Percentiles rank a stretch among this genome's conserved stretches.
Conservation (phyloP, 2,888 invertebrate species). For the Leucania comma region DNA sequence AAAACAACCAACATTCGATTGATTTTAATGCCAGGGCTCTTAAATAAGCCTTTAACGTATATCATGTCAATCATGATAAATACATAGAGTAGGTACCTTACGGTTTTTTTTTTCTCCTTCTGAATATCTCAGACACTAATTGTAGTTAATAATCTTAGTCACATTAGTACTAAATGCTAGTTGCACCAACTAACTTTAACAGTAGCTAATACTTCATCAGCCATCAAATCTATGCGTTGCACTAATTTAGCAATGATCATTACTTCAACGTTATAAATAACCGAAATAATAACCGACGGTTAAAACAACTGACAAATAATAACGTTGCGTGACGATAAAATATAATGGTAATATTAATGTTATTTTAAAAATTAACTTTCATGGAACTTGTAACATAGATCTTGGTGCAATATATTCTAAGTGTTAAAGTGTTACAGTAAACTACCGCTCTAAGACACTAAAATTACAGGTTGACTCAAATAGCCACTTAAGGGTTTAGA, state of each 20-base stretch:
- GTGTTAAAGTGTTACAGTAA: slow-evolving; percentile 3
- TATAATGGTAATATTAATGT: no score
- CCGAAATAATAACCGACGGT: no score
- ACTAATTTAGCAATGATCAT: no score
- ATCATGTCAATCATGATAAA: slow-evolving; percentile 38
- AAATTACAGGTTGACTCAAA: slow-evolving; percentile 26
- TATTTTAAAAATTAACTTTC: no score
- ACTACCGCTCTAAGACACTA: slow-evolving; percentile 11
- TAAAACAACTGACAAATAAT: no score
- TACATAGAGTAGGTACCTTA: neutral
- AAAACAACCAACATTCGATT: neutral
- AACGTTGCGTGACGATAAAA: no score
- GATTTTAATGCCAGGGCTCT: neutral
- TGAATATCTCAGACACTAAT: neutral
- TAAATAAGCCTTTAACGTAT: slow-evolving; percentile 3
- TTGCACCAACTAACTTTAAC: no score
- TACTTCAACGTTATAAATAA: no score
- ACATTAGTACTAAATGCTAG: neutral
- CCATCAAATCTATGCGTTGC: no score
- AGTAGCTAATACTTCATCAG: no score
- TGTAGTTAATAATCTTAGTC: slow-evolving; percentile 4
- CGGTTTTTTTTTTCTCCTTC: neutral
- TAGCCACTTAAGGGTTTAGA: slow-evolving; percentile 20
- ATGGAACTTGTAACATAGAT: no score
- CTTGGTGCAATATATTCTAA: neutral